Conservation (phyloP, 2,113 vertebrate genomes). For the Deroptyus accipitrinus region DNA sequence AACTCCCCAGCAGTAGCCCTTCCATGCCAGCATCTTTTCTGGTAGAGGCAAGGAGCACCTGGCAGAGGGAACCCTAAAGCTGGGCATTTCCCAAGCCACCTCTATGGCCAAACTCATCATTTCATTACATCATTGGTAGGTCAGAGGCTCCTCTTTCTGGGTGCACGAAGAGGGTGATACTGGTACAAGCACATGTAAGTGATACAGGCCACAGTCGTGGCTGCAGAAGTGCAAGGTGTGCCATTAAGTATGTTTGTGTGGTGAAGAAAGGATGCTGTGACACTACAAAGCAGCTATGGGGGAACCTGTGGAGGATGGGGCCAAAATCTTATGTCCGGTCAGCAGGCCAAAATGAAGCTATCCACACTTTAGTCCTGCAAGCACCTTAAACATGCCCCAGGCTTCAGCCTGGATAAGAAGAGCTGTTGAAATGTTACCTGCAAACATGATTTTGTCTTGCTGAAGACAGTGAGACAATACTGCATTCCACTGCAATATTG, state of each 20-base stretch:
- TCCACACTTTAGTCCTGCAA: background rate
- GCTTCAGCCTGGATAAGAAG: background rate
- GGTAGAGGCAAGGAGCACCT: background rate
- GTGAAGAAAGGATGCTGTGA: background rate
- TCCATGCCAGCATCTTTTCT: background rate
- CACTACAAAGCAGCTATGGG: background rate
- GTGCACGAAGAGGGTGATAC: background rate
- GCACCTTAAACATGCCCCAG: background rate
- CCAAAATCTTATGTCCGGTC: background rate
- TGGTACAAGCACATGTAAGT: background rate
- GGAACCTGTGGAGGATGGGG: fast-evolving
- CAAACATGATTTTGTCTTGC: background rate
- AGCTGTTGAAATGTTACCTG: background rate
- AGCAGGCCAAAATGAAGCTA: background rate
- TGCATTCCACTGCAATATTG: background rate
- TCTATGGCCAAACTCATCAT: background rate
- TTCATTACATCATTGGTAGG: background rate
- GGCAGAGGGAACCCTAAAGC: background rate
- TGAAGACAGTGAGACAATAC: background rate
- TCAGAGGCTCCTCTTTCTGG: background rate
- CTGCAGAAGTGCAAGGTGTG: background rate
- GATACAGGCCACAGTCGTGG: background rate
- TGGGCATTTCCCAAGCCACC: background rate
- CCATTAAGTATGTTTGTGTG: background rate
- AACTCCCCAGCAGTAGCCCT: background rate